Evolutionary conservation across 2,113 vertebrate genomes (phyloP).

Genomic region (Malurus elegans): DNA sequence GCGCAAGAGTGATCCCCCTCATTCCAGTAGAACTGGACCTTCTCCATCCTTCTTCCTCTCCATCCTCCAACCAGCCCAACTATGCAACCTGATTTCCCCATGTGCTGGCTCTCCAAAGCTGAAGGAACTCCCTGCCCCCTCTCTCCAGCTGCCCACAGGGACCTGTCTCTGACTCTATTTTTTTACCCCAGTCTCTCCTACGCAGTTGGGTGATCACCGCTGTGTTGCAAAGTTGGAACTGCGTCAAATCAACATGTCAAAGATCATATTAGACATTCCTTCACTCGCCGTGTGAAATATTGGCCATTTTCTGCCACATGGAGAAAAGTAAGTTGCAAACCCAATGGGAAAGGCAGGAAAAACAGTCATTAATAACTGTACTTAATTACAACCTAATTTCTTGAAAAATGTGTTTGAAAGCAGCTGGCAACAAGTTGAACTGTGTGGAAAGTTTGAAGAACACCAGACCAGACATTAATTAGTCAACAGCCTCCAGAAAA

Average conservation of each 20-base stretch:
- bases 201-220: not conserved
- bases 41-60: not conserved
- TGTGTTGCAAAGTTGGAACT: not conserved
- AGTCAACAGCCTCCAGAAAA: constrained; percentile 56
- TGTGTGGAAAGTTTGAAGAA: constrained; percentile 66
- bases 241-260: not conserved
- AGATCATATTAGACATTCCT: not conserved
- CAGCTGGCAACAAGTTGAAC: constrained; percentile 55
- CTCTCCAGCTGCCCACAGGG: not conserved
- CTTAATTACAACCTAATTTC: constrained; percentile 63
- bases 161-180: not conserved
- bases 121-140: not conserved
- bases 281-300: not conserved
- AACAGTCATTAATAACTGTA: constrained; percentile 58
- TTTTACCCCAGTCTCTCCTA: not conserved
- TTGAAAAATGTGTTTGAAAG: constrained; percentile 61
- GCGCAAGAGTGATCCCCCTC: not conserved
- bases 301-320: constrained; percentile 29
- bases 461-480: constrained; percentile 65
- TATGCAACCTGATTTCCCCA: not conserved
- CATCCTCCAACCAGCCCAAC: not conserved
- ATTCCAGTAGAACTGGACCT: not conserved
- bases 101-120: not conserved
- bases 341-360: constrained; percentile 50
- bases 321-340: constrained; percentile 45